Percentiles rank a stretch among this genome's conserved stretches.
phyloP scores from a whole-genome alignment of 2,113 vertebrate species.

The Carlito syrichta region DNA sequence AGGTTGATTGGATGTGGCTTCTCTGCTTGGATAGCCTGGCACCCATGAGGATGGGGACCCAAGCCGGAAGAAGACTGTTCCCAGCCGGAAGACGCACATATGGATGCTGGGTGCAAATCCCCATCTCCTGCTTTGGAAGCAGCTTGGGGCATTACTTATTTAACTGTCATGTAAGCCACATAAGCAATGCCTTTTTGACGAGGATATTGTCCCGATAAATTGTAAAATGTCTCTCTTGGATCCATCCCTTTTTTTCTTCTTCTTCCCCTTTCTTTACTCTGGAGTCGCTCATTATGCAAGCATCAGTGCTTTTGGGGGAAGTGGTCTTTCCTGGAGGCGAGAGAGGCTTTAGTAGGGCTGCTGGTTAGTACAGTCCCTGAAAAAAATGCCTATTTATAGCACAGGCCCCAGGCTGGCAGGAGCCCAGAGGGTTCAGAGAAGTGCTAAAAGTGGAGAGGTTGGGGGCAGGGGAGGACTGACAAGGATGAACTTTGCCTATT shows the following conservation, averaged over 20 bases:
- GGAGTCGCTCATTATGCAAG: background rate
- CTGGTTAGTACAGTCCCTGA: background rate
- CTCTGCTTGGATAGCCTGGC: background rate
- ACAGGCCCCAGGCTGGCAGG: background rate
- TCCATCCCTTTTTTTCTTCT: background rate
- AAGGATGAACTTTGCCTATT: background rate
- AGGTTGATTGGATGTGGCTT: background rate
- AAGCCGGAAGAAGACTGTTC: background rate
- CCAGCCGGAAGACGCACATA: background rate
- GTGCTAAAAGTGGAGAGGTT: background rate
- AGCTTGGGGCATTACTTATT: background rate
- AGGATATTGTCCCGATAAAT: background rate
- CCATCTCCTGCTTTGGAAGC: background rate
- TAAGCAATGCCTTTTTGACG: background rate
- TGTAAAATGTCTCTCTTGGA: background rate
- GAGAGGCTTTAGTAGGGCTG: background rate
- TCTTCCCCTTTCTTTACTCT: background rate
- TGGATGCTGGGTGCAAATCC: background rate
- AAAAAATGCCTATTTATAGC: background rate
- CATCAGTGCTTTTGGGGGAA: background rate
- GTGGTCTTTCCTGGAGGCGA: background rate
- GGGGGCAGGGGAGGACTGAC: background rate
- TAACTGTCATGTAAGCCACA: background rate
- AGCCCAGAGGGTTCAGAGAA: background rate
- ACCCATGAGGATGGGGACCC: no score